Percentiles rank a stretch among this genome's conserved stretches.
These are phyloP conservation scores for Sepioteuthis lessoniana DNA, from an alignment of 2,888 invertebrate species.

Conservation along the genomic window DNA sequence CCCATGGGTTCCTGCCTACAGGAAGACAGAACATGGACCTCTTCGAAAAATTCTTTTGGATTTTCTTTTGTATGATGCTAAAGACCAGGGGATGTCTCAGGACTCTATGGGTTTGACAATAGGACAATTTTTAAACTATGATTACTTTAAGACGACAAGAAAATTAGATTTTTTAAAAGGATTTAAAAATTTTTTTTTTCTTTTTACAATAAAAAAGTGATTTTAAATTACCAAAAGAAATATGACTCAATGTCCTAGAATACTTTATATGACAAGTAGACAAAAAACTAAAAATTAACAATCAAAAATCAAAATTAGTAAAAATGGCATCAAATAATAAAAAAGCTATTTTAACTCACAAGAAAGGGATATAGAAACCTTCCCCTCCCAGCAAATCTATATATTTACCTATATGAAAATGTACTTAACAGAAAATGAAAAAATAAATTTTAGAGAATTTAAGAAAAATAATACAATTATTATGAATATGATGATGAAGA, in stretches of 20 bases:
- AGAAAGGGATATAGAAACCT: not conserved
- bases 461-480: not conserved
- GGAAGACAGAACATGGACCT: not conserved
- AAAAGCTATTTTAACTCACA: not conserved
- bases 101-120: not conserved
- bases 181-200: not conserved
- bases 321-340: not conserved
- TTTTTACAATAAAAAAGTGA: not conserved
- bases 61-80: not conserved
- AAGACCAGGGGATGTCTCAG: constrained; percentile 2
- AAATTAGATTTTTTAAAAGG: not conserved
- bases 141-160: not conserved
- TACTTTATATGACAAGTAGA: not conserved
- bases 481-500: not conserved
- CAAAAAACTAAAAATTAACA: not conserved
- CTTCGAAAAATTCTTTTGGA: not conserved
- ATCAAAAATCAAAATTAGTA: not conserved
- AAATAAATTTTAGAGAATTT: not conserved
- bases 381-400: not conserved
- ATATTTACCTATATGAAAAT: not conserved
- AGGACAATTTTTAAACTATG: constrained; percentile 9
- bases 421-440: not conserved
- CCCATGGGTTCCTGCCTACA: not conserved
- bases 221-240: not conserved
- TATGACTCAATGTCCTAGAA: not conserved